Evolutionary conservation across 64 coral and sea anemone species (phyloP), one percentile per base, ranked within the genome.

Genomic region (Stichodactyla helianthus): DNA sequence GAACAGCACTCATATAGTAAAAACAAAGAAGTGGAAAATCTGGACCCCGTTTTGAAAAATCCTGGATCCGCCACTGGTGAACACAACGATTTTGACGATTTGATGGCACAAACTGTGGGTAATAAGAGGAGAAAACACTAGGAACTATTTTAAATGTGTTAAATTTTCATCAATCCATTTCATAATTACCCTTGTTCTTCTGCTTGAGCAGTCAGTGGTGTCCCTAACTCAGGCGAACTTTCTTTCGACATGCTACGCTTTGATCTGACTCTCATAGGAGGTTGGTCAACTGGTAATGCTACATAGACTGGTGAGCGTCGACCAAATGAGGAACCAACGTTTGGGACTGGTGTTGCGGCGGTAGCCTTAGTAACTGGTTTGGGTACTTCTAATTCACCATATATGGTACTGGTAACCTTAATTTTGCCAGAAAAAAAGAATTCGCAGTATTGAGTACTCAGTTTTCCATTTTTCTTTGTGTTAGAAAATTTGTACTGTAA

Each of bases 231-330:
- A 22, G 77, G 18, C 22, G 77, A 5, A 16, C 11, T 79, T 8
- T 28, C 50, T 4, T 23, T 11, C 0, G 77, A 79, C 28, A 52
- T 35, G 5, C 7, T 79, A 13, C 7, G 77, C 6, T 68, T 27
- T 17, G 77, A 13, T 68, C 68, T 90, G 11, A 90, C 10, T 3
- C 85, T 84, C 18, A 74, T 54, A 7, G 88, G 63, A 4, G 82
- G 82, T 51, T 65, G 52, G 51, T 89, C 79, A 50, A 83, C 79
- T 55, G 88, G 88, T 26, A 89, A 79, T 2, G 88, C 88, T 17
- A 89, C 79, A 20, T 83, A 83, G 10, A 89, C 88, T 4, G 88
- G 88, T 15, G 88, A 89, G 5, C 82, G 88, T 26, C 79, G 88
- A 28, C 88, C 88, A 54, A 89, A 14, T 19, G 79, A 58, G 10